Percentiles rank a stretch among this genome's conserved stretches.
Evolutionary conservation across 2,113 vertebrate species (phyloP).

Genomic region (Micromys minutus): DNA sequence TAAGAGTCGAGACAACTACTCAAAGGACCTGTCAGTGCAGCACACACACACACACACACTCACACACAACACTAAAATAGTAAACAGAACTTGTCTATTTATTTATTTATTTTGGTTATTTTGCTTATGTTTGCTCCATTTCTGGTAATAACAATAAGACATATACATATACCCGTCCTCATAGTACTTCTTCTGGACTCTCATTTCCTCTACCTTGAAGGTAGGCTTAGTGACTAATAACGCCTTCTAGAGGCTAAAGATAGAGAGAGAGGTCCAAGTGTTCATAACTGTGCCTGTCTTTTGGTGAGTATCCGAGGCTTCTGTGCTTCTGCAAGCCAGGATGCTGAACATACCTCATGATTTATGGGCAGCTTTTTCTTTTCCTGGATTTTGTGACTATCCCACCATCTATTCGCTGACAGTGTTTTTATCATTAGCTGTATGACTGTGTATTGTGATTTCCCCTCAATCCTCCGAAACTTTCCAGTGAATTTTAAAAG

Average conservation of each 20-base stretch:
- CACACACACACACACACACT: too few relatives aligned
- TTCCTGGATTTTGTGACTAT: neutral
- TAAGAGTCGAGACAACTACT: neutral
- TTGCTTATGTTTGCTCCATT: neutral
- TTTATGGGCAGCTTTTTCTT: neutral
- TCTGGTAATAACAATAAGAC: neutral
- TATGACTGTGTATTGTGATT: neutral
- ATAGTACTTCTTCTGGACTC: neutral
- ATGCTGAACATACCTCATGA: too few relatives aligned
- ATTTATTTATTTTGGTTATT: neutral
- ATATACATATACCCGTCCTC: neutral
- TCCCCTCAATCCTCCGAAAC: neutral
- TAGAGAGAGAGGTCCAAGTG: accelerated
- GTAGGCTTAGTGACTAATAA: neutral
- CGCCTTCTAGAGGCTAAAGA: too few relatives aligned
- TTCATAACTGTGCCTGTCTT: too few relatives aligned
- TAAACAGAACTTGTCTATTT: neutral
- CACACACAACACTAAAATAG: neutral
- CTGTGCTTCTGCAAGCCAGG: neutral
- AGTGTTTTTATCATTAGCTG: too few relatives aligned
- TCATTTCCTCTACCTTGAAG: neutral
- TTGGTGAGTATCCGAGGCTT: neutral
- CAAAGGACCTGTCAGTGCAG: neutral
- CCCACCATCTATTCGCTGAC: neutral
- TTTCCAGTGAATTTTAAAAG: neutral